These are phyloP conservation scores for Drosophila trichaetosa DNA, from an alignment of 2,888 invertebrate genomes.

Conservation along the genomic window DNA sequence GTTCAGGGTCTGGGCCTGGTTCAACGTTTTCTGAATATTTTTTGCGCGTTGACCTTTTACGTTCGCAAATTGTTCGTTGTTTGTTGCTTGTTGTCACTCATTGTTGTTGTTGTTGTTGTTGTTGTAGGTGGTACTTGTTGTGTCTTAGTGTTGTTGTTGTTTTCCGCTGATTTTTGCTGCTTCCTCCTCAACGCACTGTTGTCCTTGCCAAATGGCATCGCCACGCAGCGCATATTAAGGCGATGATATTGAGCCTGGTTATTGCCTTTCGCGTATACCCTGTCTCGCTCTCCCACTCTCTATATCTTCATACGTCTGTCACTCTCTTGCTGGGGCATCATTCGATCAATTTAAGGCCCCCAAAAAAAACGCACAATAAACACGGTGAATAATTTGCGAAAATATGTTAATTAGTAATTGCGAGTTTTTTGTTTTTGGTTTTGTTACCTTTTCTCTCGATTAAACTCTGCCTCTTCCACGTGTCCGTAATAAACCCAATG, in stretches of 20 bases:
- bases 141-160: constrained; percentile 16
- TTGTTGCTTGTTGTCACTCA: constrained; percentile 23
- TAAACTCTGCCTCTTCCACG: constrained; percentile 12
- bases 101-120: constrained; percentile 40
- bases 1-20: constrained; percentile 55
- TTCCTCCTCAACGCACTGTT: constrained; percentile 47
- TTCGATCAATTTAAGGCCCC: constrained; percentile 49
- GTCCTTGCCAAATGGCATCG: constrained; percentile 72
- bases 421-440: constrained; percentile 10
- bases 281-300: background rate
- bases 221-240: constrained; percentile 37
- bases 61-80: constrained; percentile 12
- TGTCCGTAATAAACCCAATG: constrained; percentile 24
- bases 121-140: constrained; percentile 16
- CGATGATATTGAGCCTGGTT: constrained; percentile 27
- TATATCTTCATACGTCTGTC: background rate
- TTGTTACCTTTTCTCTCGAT: constrained; percentile 21
- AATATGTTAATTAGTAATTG: constrained; percentile 61
- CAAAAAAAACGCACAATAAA: constrained; percentile 9
- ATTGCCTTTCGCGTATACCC: constrained; percentile 11
- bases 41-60: constrained; percentile 72
- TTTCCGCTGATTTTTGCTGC: constrained; percentile 27
- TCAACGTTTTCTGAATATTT: constrained; percentile 63
- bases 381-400: constrained; percentile 62
- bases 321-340: constrained; percentile 2